Conservation (phyloP, 1,140 invertebrate species). For the Tetramorium alpestre region DNA sequence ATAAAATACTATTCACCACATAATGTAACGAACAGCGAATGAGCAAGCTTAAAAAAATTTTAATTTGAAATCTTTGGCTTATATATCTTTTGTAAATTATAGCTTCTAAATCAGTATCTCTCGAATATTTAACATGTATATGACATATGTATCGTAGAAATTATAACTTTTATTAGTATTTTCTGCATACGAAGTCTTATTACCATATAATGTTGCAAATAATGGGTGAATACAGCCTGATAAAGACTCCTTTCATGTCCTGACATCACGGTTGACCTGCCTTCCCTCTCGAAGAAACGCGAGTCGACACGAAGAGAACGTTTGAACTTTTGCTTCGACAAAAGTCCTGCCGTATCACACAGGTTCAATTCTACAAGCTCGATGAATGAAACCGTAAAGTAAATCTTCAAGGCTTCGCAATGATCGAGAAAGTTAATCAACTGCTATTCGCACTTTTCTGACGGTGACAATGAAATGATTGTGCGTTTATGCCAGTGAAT, state of each 20-base stretch:
- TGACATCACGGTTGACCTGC: conserved; percentile 39
- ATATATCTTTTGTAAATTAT: not conserved
- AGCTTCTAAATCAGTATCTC: not conserved
- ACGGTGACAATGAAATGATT: not conserved
- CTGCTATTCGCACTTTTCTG: conserved; percentile 6
- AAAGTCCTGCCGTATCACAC: not conserved
- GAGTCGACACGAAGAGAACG: conserved; percentile 39
- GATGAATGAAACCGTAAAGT: conserved; percentile 65
- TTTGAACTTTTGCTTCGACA: conserved; percentile 64
- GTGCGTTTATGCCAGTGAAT: no score
- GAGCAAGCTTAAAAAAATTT: not conserved
- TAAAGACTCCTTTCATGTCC: conserved; percentile 27
- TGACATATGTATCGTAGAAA: not conserved
- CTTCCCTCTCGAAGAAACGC: conserved; percentile 54
- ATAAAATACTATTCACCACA: not conserved
- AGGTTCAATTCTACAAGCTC: conserved; percentile 30
- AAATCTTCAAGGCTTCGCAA: conserved; percentile 56
- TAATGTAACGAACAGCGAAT: not conserved
- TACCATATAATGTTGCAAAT: conserved; percentile 16
- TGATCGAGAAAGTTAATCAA: conserved; percentile 9
- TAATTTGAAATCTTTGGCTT: not conserved
- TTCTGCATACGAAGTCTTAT: not conserved
- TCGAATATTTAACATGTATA: not conserved
- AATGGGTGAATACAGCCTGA: conserved; percentile 12
- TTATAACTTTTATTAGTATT: conserved; percentile 21